Percentiles rank a stretch among this genome's conserved stretches.
Evolutionary conservation across 2,888 invertebrate genomes (phyloP).

Genomic region (Microctonus aethiopoides): DNA sequence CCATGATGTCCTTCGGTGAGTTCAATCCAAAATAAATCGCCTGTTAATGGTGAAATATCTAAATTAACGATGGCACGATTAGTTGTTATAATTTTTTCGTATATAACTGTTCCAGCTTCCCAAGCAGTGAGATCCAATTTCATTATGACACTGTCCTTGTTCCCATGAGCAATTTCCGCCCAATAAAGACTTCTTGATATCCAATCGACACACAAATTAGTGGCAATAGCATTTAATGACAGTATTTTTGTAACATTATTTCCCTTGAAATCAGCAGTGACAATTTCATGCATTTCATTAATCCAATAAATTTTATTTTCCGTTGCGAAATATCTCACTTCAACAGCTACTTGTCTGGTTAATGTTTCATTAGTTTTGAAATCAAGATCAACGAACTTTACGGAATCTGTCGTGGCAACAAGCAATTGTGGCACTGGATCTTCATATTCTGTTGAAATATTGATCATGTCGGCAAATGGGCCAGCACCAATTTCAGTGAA

Average conservation of each 20-base stretch:
- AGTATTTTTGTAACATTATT: conserved; percentile 71
- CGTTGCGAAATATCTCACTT: conserved; percentile 76
- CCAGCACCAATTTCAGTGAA: conserved; percentile 84
- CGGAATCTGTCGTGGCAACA: conserved; percentile 78
- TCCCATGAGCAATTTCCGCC: conserved; percentile 73
- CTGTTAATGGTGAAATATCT: conserved; percentile 80
- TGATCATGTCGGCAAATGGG: conserved; percentile 74
- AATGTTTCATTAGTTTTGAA: conserved; percentile 73
- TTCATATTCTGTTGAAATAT: conserved; percentile 77
- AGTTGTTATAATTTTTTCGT: conserved; percentile 70
- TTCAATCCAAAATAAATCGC: conserved; percentile 83
- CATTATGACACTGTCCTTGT: conserved; percentile 71
- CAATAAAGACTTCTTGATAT: conserved; percentile 86
- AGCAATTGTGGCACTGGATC: conserved; percentile 84
- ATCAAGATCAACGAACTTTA: conserved; percentile 83
- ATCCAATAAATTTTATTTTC: conserved; percentile 86
- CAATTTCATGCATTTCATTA: conserved; percentile 79
- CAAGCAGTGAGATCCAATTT: conserved; percentile 73
- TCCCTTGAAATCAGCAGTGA: conserved; percentile 73
- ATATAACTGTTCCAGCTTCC: conserved; percentile 68
- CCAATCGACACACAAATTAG: conserved; percentile 88
- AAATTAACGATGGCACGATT: conserved; percentile 74
- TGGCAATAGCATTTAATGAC: conserved; percentile 71
- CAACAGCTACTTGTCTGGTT: conserved; percentile 76
- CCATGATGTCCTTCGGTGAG: conserved; percentile 71